Conservation (phyloP, 2,797 vertebrate genomes). For the Poecile montanus region DNA sequence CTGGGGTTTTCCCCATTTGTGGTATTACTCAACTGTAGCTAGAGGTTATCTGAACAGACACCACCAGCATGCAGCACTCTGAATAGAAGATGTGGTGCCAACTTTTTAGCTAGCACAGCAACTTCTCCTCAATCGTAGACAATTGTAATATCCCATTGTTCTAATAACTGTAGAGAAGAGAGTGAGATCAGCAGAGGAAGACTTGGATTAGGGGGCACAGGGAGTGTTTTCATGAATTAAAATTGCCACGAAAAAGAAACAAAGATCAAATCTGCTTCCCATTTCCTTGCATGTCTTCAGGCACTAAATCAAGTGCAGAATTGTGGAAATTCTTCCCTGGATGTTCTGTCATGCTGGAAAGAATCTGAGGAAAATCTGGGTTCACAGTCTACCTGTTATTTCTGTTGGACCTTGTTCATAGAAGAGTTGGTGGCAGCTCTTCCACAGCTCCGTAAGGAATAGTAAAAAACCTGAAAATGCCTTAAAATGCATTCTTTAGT, state of each 20-base stretch:
- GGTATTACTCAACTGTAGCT: conserved; percentile 48
- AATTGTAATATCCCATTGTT: neutral
- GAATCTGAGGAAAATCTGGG: neutral
- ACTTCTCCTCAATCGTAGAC: neutral
- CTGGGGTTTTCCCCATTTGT: conserved; percentile 64
- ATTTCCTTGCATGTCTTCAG: neutral
- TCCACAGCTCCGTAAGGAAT: neutral
- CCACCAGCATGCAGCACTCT: neutral
- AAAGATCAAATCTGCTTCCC: neutral
- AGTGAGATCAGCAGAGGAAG: conserved; percentile 17
- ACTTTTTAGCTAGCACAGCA: conserved; percentile 34
- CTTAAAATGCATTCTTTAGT: neutral
- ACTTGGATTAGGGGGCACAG: neutral
- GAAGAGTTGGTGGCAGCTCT: neutral
- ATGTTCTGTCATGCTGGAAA: neutral
- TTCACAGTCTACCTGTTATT: neutral
- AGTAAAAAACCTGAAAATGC: neutral
- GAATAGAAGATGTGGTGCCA: conserved; percentile 56
- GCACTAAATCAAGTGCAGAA: neutral
- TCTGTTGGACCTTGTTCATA: neutral
- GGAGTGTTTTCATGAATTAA: neutral
- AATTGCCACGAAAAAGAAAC: conserved; percentile 10
- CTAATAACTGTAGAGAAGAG: neutral
- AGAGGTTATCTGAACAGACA: conserved; percentile 63
- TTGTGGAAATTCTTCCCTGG: neutral